Base-by-base conservation (phyloP, 1,140 invertebrate genomes). In the Drosophila nigromelanica region DNA sequence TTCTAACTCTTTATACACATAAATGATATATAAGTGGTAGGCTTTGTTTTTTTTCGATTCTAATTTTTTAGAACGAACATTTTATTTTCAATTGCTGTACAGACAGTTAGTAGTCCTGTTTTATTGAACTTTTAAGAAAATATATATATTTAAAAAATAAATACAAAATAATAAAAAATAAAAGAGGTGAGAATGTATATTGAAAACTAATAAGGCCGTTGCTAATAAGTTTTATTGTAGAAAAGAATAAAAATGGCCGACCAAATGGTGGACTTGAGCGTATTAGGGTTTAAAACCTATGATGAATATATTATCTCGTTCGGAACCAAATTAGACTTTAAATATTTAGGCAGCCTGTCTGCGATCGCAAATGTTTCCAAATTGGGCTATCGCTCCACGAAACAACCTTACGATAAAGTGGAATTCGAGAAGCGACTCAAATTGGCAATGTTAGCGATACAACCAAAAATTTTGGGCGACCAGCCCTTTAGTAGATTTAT, bases 381-480 rank as follows among this genome's bases (percentile, higher is more conserved):
- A 42, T 60, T 92, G 55, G 91, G 91, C 15, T 92, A 91, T 74
- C 87, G 91, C 48, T 77, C 89, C 7, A 70, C 78, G 10, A 66
- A 64, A 2, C 42, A 55, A 0, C 81, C 87, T 4, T 91, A 92
- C 21, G 69, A 55, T 5, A 12, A 55, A 0, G 6, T 39, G 10
- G 83, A 91, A 21, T 92, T 73, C 42, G 7, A 18, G 0, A 73
- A 58, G 10, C 80, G 78, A 4, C 45, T 74, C 8, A 56, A 61
- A 3, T 21, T 80, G 1, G 91, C 87, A n/a, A 21, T 56, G 33
- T 55, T 83, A 18, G 58, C 74, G 5, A 30, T 92, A 4, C 75
- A 60, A 24, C 91, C 91, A 0, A 89, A 87, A 18, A 69, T 48
- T 4, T 5, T 4, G 0, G 45, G 47, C 0, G 10, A 66, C 0